These are phyloP conservation scores for Polietes domitor DNA, from an alignment of 2,888 invertebrate genomes.

Conservation along the genomic window DNA sequence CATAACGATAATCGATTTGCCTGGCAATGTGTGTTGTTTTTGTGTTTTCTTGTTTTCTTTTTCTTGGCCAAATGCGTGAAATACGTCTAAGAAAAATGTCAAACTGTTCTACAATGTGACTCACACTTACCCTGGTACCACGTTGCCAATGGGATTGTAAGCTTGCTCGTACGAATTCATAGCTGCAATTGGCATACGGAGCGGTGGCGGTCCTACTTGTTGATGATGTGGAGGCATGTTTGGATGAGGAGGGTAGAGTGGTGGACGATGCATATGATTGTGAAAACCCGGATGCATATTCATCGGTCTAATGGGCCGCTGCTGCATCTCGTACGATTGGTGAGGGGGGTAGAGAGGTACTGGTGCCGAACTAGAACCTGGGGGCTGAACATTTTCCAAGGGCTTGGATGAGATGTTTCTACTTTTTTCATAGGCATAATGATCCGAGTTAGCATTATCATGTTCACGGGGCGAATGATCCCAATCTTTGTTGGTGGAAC, in stretches of 20 bases:
- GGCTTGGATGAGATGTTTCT: constrained; percentile 45
- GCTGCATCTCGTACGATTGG: constrained; percentile 58
- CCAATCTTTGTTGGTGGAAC: constrained; percentile 53
- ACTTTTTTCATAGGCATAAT: constrained; percentile 59
- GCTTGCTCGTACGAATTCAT: constrained; percentile 56
- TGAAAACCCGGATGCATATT: constrained; percentile 62
- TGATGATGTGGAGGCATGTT: constrained; percentile 66
- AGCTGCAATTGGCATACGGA: constrained; percentile 61
- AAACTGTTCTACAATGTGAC: constrained; percentile 62
- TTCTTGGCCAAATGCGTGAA: constrained; percentile 38
- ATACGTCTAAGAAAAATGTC: constrained; percentile 47
- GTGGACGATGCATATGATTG: constrained; percentile 61
- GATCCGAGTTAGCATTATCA: constrained; percentile 45
- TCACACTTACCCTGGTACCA: constrained; percentile 67
- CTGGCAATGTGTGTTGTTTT: neutral
- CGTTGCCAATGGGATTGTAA: constrained; percentile 62
- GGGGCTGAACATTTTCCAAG: constrained; percentile 58
- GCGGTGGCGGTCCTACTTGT: constrained; percentile 52
- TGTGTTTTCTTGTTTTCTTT: no score
- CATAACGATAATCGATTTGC: neutral
- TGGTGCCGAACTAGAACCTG: constrained; percentile 51
- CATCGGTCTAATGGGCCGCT: constrained; percentile 58
- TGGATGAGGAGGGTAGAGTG: constrained; percentile 61
- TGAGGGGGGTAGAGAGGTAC: constrained; percentile 47
- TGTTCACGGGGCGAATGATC: constrained; percentile 35